Base-by-base conservation (phyloP, 2,797 vertebrate genomes). In the Tenualosa thibaudeaui region DNA sequence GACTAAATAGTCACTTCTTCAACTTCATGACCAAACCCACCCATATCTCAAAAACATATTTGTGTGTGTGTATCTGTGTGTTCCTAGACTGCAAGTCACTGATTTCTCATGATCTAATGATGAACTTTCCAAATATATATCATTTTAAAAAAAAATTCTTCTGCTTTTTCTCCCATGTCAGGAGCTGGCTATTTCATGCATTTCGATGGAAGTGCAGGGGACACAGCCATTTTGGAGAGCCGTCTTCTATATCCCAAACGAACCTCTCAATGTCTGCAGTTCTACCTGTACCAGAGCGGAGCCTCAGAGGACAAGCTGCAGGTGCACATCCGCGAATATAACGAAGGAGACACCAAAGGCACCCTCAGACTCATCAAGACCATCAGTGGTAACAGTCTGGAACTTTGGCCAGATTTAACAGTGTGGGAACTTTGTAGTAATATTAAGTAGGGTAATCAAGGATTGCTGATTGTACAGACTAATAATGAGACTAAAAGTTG, bases 111-210 rank as follows among this genome's bases (percentile, higher is more conserved):
- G 62, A 71, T 22, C 68, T 0, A 26, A 46, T 46, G 31, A 31
- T 0, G 31, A 31, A 31, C 31, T 7, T 46, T 4, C 46, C 3
- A 46, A 46, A 7, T 7, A 46, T 4, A 46, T 46, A 46, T 46
- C n/a, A 51, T 10, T 54, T 31, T 37, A 46, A 13, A 60, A 62
- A n/a, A 65, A 6, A 1, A 37, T 51, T 75, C 9, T 22, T 31
- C 50, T 81, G 0, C 7, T 24, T 68, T 26, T 31, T 37, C 6
- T n/a, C 43, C 43, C 54, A 12, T 2, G 22, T 81, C 92, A 98
- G 97, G 91, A 78, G 93, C 92, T 87, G 97, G 97, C 5, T 95
- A 92, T 92, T 97, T 97, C 90, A 97, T 98, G 97, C 96, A 98
- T 92, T 96, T 97, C 3, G 83, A 89, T 51, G 92, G 90, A 26